Evolutionary conservation across 2,797 vertebrate species (phyloP).

Genomic region (Helostoma temminkii): DNA sequence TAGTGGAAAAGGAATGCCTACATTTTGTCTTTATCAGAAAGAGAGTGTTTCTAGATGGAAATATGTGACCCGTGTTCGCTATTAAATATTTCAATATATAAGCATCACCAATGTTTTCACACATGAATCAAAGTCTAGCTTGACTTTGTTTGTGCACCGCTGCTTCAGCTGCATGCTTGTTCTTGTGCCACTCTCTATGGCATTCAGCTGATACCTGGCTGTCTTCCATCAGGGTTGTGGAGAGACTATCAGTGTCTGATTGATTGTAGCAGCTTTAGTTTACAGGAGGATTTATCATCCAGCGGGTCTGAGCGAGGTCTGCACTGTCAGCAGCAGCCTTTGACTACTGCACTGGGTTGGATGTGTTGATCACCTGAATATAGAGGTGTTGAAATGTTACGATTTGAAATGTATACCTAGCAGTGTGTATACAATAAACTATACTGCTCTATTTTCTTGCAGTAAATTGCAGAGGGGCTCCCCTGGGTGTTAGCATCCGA

Average conservation of each 20-base stretch:
- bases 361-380: slow-evolving; percentile 30
- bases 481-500: slow-evolving; percentile 3
- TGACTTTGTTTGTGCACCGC: background rate
- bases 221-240: slow-evolving; percentile 16
- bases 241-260: slow-evolving; percentile 54
- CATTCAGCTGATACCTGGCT: slow-evolving; percentile 27
- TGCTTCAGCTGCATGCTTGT: slow-evolving; percentile 2
- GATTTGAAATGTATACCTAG: background rate
- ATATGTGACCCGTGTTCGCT: background rate
- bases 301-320: slow-evolving; percentile 17
- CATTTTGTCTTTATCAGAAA: slow-evolving; percentile 15
- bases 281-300: slow-evolving; percentile 25
- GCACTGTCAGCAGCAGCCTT: slow-evolving; percentile 30
- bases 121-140: background rate
- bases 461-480: slow-evolving; percentile 4
- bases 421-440: slow-evolving; percentile 2
- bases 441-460: slow-evolving; percentile 8
- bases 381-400: slow-evolving; percentile 2
- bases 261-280: slow-evolving; percentile 40
- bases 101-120: background rate
- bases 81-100: background rate
- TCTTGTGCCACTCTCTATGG: slow-evolving; percentile 12
- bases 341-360: slow-evolving; percentile 8
- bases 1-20: slow-evolving; percentile 14
- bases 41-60: background rate